phyloP scores from a whole-genome alignment of 2,797 vertebrate genomes.

The Chiroxiphia lanceolata region DNA sequence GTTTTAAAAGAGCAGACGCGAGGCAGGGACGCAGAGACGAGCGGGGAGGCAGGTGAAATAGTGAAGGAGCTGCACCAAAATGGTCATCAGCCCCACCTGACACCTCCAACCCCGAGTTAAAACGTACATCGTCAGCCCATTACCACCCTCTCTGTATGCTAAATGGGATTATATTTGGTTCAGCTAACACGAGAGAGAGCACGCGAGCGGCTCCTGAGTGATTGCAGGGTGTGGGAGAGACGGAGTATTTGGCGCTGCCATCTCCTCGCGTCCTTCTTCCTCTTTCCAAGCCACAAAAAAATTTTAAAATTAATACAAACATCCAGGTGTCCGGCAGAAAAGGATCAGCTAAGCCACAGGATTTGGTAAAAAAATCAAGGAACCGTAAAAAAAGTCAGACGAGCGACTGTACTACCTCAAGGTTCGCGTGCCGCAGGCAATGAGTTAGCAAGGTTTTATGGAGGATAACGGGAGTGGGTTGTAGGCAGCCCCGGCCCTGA shows the following conservation, averaged over 20 bases:
- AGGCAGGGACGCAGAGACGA: neutral
- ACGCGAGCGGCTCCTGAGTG: neutral
- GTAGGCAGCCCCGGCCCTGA: neutral
- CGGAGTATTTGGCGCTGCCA: neutral
- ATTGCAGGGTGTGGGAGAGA: slow-evolving; percentile 31
- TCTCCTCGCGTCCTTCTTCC: neutral
- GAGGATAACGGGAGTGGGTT: neutral
- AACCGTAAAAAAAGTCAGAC: neutral
- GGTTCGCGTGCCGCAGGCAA: neutral
- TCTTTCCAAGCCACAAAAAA: neutral
- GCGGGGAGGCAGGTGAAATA: neutral
- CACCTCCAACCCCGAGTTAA: neutral
- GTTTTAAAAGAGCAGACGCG: neutral
- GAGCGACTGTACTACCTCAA: neutral
- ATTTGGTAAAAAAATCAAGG: neutral
- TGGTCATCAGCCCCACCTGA: neutral
- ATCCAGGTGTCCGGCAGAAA: neutral
- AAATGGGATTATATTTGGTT: slow-evolving; percentile 28
- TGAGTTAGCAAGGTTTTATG: slow-evolving; percentile 20
- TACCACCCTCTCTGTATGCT: slow-evolving; percentile 3
- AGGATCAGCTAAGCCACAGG: neutral
- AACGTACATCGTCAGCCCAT: neutral
- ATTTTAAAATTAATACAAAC: neutral
- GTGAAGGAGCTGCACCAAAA: neutral
- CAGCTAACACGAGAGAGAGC: neutral